phyloP scores from a whole-genome alignment of 1,140 invertebrate species.

The Tenebrio molitor region DNA sequence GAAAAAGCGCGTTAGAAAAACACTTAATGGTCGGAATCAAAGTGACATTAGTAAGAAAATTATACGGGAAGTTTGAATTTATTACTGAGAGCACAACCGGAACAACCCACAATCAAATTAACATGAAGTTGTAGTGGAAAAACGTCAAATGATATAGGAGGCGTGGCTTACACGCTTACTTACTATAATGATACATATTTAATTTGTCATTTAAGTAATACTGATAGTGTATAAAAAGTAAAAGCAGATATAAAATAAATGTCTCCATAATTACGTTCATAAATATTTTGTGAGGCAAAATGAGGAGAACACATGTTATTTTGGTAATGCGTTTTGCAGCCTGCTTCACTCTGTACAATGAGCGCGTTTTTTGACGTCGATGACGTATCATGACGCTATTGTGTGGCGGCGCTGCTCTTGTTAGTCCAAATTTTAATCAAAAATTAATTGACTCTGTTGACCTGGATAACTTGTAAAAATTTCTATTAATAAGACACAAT shows the following conservation, averaged over 20 bases:
- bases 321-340: constrained; percentile 27
- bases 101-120: constrained; percentile 48
- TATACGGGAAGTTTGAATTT: constrained; percentile 47
- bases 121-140: constrained; percentile 47
- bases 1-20: constrained; percentile 43
- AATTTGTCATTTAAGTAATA: constrained; percentile 47
- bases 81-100: constrained; percentile 47
- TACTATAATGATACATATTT: constrained; percentile 48
- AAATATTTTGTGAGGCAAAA: constrained; percentile 36
- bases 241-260: constrained; percentile 45
- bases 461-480: constrained; percentile 29
- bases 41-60: constrained; percentile 47
- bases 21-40: constrained; percentile 46
- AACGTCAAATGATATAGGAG: constrained; percentile 47
- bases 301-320: constrained; percentile 32
- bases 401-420: not conserved
- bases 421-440: constrained; percentile 19
- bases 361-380: not conserved
- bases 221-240: constrained; percentile 42
- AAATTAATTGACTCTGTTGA: constrained; percentile 33
- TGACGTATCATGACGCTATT: not conserved
- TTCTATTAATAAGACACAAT: constrained; percentile 29
- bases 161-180: constrained; percentile 46
- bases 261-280: constrained; percentile 42
- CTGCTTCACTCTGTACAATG: not conserved